Evolutionary conservation across 2,888 invertebrate species (phyloP).

Genomic region (Sicus ferrugineus): DNA sequence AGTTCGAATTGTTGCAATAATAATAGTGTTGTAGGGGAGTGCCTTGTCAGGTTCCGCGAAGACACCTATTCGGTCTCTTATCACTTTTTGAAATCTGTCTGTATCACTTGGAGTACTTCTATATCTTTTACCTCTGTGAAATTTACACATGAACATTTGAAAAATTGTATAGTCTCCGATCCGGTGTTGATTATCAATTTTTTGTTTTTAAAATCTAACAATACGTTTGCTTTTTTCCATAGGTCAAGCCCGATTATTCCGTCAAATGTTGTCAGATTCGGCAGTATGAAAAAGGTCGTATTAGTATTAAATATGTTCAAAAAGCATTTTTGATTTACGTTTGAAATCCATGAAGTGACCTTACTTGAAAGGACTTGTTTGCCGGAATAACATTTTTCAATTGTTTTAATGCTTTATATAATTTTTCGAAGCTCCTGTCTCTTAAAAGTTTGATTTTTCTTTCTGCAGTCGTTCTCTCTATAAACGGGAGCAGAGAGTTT

Average conservation of each 20-base stretch:
- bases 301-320: constrained; percentile 35
- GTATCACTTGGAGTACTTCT: constrained; percentile 25
- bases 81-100: constrained; percentile 32
- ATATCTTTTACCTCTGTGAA: constrained; percentile 36
- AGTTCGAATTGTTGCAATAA: constrained; percentile 37
- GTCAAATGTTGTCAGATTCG: constrained; percentile 34
- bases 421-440: constrained; percentile 25
- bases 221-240: too few species aligned
- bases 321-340: constrained; percentile 37
- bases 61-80: constrained; percentile 24
- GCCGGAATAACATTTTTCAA: constrained; percentile 14
- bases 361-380: constrained; percentile 23
- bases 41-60: constrained; percentile 36
- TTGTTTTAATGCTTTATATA: constrained; percentile 13
- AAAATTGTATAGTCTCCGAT: constrained; percentile 39
- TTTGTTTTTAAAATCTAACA: too few species aligned
- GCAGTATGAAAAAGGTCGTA: constrained; percentile 38
- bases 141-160: constrained; percentile 38
- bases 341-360: constrained; percentile 32
- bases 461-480: constrained; percentile 27
- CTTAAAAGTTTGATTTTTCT: too few species aligned
- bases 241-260: too few species aligned
- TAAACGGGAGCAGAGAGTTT: constrained; percentile 26
- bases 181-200: too few species aligned
- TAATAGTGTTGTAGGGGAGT: constrained; percentile 36